Percentiles rank a stretch among this genome's conserved stretches.
Conservation (phyloP, 2,888 invertebrate species). For the Mythimna albipuncta region DNA sequence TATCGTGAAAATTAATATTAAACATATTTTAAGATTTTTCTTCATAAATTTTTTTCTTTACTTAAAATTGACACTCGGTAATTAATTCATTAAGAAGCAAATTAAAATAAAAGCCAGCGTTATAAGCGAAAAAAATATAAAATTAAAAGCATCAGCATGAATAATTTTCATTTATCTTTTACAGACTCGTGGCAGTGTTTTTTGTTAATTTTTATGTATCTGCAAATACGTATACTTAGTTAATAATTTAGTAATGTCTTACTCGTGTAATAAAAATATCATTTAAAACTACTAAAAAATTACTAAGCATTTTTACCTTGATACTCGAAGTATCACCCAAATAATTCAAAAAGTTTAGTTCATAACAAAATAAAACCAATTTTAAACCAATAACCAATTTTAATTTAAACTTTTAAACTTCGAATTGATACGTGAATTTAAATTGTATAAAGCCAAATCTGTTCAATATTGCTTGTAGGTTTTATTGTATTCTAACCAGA, state of each 20-base stretch:
- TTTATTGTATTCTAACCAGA: slow-evolving; percentile 29
- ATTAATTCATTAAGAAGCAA: slow-evolving; percentile 14
- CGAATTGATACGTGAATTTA: slow-evolving; percentile 33
- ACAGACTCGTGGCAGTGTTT: background rate
- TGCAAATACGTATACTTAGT: no score
- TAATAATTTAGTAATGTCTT: no score
- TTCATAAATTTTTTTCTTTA: slow-evolving; percentile 1
- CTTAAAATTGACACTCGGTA: background rate
- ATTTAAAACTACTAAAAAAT: no score
- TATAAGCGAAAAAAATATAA: background rate
- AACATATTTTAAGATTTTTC: slow-evolving; percentile 10
- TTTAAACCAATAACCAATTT: slow-evolving; percentile 4
- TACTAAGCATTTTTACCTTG: no score
- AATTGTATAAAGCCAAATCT: slow-evolving; percentile 22
- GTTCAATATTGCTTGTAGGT: slow-evolving; percentile 8
- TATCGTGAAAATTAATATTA: slow-evolving; percentile 33
- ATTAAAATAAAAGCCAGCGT: background rate
- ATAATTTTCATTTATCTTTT: background rate
- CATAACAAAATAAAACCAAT: slow-evolving; percentile 21
- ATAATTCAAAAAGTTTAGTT: background rate
- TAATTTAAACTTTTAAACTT: slow-evolving; percentile 15
- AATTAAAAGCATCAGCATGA: background rate
- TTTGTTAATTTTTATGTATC: no score
- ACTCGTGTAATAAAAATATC: no score
- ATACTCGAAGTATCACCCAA: no score